These are phyloP conservation scores for Stegastes partitus DNA, from an alignment of 2,113 vertebrate species.

Conservation along the genomic window DNA sequence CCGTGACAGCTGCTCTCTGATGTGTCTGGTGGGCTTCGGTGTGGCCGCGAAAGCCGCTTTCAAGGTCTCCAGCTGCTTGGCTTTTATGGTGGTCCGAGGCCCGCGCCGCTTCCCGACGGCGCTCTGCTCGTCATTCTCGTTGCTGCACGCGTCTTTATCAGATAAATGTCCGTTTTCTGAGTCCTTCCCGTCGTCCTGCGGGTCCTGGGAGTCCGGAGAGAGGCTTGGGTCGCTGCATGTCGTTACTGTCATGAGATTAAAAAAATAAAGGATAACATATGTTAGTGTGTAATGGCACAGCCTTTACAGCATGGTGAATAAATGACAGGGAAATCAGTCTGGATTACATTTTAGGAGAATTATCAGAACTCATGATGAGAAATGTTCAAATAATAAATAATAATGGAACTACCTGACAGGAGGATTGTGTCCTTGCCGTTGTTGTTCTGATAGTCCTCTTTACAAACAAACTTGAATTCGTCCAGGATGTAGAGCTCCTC, in stretches of 20 bases:
- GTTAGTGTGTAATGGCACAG: too few species aligned
- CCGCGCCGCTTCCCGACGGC: conserved; percentile 94
- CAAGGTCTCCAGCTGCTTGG: conserved; percentile 98
- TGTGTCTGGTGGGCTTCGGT: conserved; percentile 97
- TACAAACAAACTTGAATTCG: conserved; percentile 98
- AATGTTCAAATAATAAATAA: too few species aligned
- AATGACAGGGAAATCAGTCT: too few species aligned
- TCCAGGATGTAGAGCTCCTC: conserved; percentile 99
- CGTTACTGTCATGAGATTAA: conserved; percentile 87
- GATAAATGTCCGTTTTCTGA: conserved; percentile 94
- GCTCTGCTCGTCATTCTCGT: conserved; percentile 96
- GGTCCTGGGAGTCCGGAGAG: conserved; percentile 98
- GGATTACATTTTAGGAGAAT: not conserved
- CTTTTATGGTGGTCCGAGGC: conserved; percentile 98
- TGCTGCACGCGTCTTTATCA: conserved; percentile 92
- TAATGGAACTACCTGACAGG: conserved; percentile 80
- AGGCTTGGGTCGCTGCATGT: conserved; percentile 97
- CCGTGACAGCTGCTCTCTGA: conserved; percentile 96
- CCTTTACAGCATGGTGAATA: too few species aligned
- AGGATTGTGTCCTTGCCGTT: conserved; percentile 95
- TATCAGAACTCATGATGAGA: not conserved
- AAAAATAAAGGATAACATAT: not conserved
- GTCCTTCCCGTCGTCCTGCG: conserved; percentile 96
- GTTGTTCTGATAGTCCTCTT: conserved; percentile 97
- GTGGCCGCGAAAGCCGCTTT: conserved; percentile 97